Evolutionary conservation across 2,797 vertebrate genomes (phyloP), one percentile per base, ranked within the genome.

Genomic region (Smutsia temminckii): DNA sequence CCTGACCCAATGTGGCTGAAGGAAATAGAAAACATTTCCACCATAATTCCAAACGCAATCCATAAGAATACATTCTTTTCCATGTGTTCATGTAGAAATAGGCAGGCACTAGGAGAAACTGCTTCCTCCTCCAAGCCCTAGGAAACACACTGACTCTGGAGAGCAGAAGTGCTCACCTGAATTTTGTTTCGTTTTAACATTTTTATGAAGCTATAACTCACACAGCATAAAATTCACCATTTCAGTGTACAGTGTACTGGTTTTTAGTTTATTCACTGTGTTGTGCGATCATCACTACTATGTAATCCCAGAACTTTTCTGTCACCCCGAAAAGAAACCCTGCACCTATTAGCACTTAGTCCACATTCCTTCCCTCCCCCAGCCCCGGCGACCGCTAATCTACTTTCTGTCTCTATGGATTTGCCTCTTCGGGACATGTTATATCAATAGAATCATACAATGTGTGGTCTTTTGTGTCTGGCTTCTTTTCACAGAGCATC

Each of bases 171-270:
- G 8, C 63, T 79, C 85, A 4, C 40, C 23, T 23, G 20, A 12
- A 23, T 55, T 93, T 74, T 74, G 40, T 49, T 95, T 37, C 63
- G 21, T 40, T 64, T 32, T 55, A 59, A 21, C 81, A 49, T 46
- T 91, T 95, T 96, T 66, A 86, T 53, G 88, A 34, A 93, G 74
- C 72, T 68, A 46, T 79, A 68, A 96, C 49, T 93, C 53, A 80
- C 13, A 71, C 57, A 29, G 9, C 13, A 66, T 86, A 79, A 79
- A 95, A 74, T 12, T 53, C 51, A 27, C 25, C 49, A 49, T 77
- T 83, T 80, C 74, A 74, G 42, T 25, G 2, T 37, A 49, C 29
- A 3, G 8, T 2, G 18, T 6, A 2, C 34, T 20, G 49, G 23
- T 37, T 59, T 75, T 85, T 51, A 40, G 51, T 34, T n/a, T 27